Conservation (phyloP, 2,797 vertebrate species). For the Propithecus perrieri region DNA sequence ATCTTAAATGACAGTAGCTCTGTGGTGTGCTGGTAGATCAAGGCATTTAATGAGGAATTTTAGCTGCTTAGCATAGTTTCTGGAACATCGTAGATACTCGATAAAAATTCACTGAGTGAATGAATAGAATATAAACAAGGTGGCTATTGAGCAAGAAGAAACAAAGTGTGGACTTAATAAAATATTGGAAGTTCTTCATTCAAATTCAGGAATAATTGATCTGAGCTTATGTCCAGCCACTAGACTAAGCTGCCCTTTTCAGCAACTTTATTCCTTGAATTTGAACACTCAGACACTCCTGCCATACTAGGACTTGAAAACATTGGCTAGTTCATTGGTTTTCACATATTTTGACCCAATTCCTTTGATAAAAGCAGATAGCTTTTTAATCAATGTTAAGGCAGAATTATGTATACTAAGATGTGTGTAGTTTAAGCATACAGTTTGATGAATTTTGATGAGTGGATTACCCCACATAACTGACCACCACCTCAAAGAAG, state of each 20-base stretch:
- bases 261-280: neutral
- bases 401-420: neutral
- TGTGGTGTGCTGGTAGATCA: neutral
- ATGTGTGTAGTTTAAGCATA: neutral
- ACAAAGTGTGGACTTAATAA: neutral
- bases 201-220: neutral
- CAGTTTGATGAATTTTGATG: neutral
- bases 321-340: neutral
- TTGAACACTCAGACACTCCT: neutral
- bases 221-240: neutral
- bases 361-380: neutral
- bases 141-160: neutral
- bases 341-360: neutral
- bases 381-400: neutral
- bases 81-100: neutral
- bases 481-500: neutral
- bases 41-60: constrained; percentile 38
- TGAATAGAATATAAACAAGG: constrained; percentile 5
- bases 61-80: constrained; percentile 29
- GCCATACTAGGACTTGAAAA: neutral
- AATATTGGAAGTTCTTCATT: neutral
- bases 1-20: constrained; percentile 41
- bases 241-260: neutral
- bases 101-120: constrained; percentile 13
- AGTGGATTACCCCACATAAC: neutral